Evolutionary conservation across 2,888 invertebrate genomes (phyloP).

Genomic region (Capitulum mitella): DNA sequence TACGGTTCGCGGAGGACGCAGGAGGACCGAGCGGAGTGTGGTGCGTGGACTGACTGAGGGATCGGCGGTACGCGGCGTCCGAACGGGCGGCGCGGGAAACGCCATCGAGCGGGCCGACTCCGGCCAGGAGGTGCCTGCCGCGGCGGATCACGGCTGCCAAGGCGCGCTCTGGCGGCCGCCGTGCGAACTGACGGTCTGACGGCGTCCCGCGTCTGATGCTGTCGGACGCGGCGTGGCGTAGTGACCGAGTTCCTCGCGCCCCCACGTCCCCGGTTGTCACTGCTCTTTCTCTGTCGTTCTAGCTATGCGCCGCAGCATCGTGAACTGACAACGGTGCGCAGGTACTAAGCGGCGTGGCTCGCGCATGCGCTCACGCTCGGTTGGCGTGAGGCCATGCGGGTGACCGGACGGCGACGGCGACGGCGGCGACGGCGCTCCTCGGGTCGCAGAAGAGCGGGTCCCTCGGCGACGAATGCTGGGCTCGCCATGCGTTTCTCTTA

Average conservation of each 20-base stretch:
- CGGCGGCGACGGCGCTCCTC: not conserved
- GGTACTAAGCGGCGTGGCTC: not conserved
- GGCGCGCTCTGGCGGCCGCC: no score
- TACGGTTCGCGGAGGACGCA: no score
- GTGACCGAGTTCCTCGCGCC: not conserved
- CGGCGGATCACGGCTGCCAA: no score
- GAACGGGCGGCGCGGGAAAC: no score
- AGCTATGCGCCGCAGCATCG: conserved; percentile 23
- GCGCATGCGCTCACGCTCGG: not conserved
- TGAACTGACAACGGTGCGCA: conserved; percentile 20
- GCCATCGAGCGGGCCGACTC: no score
- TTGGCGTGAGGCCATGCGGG: not conserved
- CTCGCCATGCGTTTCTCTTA: not conserved
- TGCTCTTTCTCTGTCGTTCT: conserved; percentile 9
- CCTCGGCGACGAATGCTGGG: not conserved
- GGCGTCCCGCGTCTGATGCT: no score
- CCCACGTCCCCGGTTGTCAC: not conserved
- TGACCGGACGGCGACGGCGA: not conserved
- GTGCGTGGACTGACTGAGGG: no score
- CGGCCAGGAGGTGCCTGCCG: no score
- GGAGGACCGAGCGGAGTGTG: no score
- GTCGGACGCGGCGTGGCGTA: no score
- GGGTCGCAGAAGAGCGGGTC: not conserved
- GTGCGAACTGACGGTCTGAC: no score
- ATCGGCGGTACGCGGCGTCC: no score